Evolutionary conservation across 2,888 invertebrate genomes (phyloP).

Genomic region (Hipparchia semele): DNA sequence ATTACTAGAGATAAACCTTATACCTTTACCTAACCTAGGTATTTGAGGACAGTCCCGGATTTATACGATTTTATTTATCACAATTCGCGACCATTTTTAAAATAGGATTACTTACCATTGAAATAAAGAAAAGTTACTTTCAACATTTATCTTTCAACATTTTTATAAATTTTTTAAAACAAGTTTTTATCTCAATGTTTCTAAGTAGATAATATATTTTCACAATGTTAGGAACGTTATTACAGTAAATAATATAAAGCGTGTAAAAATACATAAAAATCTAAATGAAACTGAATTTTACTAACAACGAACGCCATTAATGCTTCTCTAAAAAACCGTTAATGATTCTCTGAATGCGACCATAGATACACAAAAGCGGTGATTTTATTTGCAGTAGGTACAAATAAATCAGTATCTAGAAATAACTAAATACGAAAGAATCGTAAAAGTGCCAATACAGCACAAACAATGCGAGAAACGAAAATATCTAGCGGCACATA

Average conservation of each 20-base stretch:
- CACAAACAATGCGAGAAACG: slow-evolving; percentile 23
- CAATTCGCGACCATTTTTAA: too few species aligned
- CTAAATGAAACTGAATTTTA: background rate
- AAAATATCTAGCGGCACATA: slow-evolving; percentile 19
- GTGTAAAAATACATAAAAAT: background rate
- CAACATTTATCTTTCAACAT: too few species aligned
- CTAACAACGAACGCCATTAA: background rate
- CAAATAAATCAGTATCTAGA: slow-evolving; percentile 24
- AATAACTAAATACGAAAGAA: slow-evolving; percentile 20
- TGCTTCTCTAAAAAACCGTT: background rate
- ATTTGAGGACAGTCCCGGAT: background rate
- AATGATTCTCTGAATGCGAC: background rate
- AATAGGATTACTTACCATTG: too few species aligned
- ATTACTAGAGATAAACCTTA: too few species aligned
- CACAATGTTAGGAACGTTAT: too few species aligned
- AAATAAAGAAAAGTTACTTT: too few species aligned
- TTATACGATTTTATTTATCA: too few species aligned
- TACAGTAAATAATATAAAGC: background rate
- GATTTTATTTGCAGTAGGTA: background rate
- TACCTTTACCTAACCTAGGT: too few species aligned
- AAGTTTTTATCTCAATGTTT: too few species aligned
- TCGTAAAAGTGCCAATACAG: slow-evolving; percentile 31
- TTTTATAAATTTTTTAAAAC: too few species aligned
- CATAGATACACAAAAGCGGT: background rate
- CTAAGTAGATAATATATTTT: too few species aligned